Evolutionary conservation across 2,113 vertebrate species (phyloP).

Genomic region (Dolichotis patagonum): DNA sequence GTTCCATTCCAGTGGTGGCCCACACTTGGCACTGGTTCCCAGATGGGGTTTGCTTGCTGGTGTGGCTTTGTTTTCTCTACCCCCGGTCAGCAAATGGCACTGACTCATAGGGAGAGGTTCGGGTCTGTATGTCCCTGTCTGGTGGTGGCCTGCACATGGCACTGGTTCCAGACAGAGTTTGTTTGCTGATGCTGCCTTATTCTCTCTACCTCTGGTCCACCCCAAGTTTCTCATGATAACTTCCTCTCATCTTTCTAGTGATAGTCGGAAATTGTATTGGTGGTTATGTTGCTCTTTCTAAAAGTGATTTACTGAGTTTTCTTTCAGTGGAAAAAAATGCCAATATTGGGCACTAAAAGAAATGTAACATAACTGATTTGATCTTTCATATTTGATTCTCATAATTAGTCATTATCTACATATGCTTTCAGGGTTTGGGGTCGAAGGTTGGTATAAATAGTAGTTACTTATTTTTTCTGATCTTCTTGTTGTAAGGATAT

Average conservation of each 20-base stretch:
- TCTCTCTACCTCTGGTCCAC: too few relatives aligned
- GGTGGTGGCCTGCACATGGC: too few relatives aligned
- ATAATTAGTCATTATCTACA: slow-evolving; percentile 10
- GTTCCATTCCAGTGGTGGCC: too few relatives aligned
- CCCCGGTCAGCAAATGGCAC: too few relatives aligned
- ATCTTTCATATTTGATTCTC: slow-evolving; percentile 19
- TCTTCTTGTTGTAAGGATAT: slow-evolving; percentile 29
- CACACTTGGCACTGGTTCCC: too few relatives aligned
- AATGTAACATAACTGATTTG: slow-evolving; percentile 42
- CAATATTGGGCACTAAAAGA: slow-evolving; percentile 39
- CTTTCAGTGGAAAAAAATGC: slow-evolving; percentile 42
- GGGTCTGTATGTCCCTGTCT: too few relatives aligned
- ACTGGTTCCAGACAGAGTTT: too few relatives aligned
- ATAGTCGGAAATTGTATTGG: not conserved
- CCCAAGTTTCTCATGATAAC: slow-evolving; percentile 74
- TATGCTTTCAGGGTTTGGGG: not conserved
- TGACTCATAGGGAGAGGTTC: too few relatives aligned
- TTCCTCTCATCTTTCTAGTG: slow-evolving; percentile 71
- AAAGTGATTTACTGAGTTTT: slow-evolving; percentile 60
- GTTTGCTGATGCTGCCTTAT: too few relatives aligned
- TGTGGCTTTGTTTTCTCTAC: too few relatives aligned
- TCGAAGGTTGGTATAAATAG: not conserved
- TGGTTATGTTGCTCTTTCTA: slow-evolving; percentile 55
- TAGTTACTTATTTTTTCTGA: not conserved
- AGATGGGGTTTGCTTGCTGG: too few relatives aligned